Base-by-base conservation (phyloP, 37 sponge, comb jelly and placozoan species). In the Beroe forskalii region DNA sequence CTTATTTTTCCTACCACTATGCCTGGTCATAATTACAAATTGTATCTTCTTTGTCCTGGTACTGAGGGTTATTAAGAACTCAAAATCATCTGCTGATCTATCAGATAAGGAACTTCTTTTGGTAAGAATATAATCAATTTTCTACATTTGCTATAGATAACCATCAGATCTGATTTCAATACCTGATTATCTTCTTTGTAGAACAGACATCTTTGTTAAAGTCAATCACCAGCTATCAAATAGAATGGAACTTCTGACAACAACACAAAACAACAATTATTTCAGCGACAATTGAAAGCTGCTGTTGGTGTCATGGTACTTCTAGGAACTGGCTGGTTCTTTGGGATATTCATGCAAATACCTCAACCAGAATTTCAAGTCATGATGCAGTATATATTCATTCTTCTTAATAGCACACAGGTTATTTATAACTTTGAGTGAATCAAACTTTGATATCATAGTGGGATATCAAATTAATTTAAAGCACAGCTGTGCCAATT, bases 251-350 rank as follows among this genome's bases (percentile, higher is more conserved):
- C n/a, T n/a, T n/a, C n/a, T n/a, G n/a, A n/a, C n/a, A n/a, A n/a
- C n/a, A n/a, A n/a, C n/a, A n/a, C n/a, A n/a, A n/a, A n/a, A n/a
- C n/a, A n/a, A n/a, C n/a, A n/a, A n/a, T n/a, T 37, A 4, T 27
- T 69, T 24, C 86, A 80, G 86, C 12, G 86, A 43, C 86, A 80
- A 43, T 20, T 80, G 23, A 80, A 80, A 42, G 86, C 86, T 23
- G 86, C 86, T n/a, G 55, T 80, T 2, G 86, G 86, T 33, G 86
- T 80, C 0, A 80, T 80, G 86, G 86, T 41, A 1, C 30, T 80
- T 22, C 55, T 80, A 4, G 86, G 86, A 9, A 80, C 86, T 1
- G 86, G 86, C 19, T 80, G 86, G 86, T 38, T 80, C 30, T 33
- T 80, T 38, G 86, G 86, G 1, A 42, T 80, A 80, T 80, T 80